These are phyloP conservation scores for Epirrhoe tristata DNA, from an alignment of 2,888 invertebrate genomes.

Conservation along the genomic window DNA sequence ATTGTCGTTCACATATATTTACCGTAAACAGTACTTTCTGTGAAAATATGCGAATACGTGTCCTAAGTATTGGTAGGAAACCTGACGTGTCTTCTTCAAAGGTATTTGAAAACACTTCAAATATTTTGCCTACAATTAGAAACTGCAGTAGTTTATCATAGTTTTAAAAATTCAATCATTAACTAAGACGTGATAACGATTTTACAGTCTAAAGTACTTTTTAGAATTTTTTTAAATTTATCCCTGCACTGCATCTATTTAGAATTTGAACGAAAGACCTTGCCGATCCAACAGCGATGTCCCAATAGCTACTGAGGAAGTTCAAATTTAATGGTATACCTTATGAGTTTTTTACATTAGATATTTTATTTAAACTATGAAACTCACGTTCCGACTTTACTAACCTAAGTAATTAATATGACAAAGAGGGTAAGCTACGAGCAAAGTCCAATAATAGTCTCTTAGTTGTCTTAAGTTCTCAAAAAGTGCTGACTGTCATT, in stretches of 20 bases:
- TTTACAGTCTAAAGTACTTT: too few relatives aligned
- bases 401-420: neutral
- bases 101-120: neutral
- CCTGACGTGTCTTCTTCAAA: neutral
- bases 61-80: neutral
- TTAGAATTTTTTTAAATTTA: too few relatives aligned
- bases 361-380: too few relatives aligned
- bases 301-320: too few relatives aligned
- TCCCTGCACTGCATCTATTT: too few relatives aligned
- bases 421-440: neutral
- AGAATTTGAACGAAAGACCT: too few relatives aligned
- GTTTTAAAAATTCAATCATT: neutral
- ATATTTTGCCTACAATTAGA: too few relatives aligned
- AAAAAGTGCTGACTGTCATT: neutral
- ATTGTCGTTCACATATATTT: conserved; percentile 2
- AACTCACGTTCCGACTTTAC: neutral
- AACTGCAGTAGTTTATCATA: too few relatives aligned
- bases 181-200: too few relatives aligned
- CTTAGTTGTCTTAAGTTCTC: neutral
- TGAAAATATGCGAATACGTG: neutral
- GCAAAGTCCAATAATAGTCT: neutral
- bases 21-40: neutral
- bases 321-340: too few relatives aligned
- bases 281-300: too few relatives aligned
- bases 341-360: too few relatives aligned